Base-by-base conservation (phyloP, 2,113 vertebrate genomes). In the Alligator mississippiensis region DNA sequence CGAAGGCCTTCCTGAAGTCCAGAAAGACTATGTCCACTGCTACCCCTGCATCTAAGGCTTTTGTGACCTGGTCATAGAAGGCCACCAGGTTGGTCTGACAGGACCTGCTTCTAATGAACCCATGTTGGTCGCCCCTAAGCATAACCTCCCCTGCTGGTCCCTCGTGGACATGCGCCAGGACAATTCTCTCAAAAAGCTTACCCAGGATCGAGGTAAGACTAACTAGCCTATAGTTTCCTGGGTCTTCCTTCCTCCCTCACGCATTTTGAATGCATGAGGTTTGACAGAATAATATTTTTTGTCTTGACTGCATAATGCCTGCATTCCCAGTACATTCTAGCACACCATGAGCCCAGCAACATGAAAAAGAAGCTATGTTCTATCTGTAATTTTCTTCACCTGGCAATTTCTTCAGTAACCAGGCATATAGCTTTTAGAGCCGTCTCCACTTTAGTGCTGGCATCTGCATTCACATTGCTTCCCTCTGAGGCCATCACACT, bases 381-480 rank as follows among this genome's bases (percentile, higher is more conserved):
- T 5, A 57, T 82, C 63, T 80, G 54, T 82, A 61, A 47, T 28
- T 88, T 61, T 59, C 5, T 10, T 64, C 86, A 61, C 81, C 66
- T 19, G 30, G 81, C 19, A 92, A 94, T 63, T 91, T 75, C 64
- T 86, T 77, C 77, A 38, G 2, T 1, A 9, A 63, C 6, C 0
- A 0, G 63, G 81, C 87, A 88, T 6, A 38, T 25, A 82, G 77
- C 79, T 88, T 86, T 54, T 82, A 63, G 90, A 74, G 74, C 58
- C 68, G 64, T 86, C 93, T 95, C 93, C 82, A 88, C 84, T 30
- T 77, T 19, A 91, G 38, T 11, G 2, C 77, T 77, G 84, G 63
- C n/a, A 24, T 58, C 82, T 89, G 8, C 57, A 85, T 89, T 60
- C 77, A 81, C 30, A 8, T 4, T 59, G 86, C 68, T 90, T 79